Evolutionary conservation across 1,140 invertebrate genomes (phyloP), one percentile per base, ranked within the genome.

Genomic region (Platorchestia sp.): DNA sequence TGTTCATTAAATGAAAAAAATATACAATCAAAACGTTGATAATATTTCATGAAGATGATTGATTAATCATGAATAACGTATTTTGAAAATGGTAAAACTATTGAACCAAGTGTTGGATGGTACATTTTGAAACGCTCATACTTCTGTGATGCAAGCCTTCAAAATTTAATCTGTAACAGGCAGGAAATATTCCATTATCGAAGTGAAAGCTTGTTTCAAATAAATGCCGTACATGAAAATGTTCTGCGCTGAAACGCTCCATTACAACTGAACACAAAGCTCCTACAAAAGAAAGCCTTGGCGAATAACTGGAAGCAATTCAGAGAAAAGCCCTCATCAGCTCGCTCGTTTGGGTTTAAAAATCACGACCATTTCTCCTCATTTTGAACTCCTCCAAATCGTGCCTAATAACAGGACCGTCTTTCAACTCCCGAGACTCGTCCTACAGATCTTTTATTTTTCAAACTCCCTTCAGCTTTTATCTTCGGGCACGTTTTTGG

Each of bases 361-460:
- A 93, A 93, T 43, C 87, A 42, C 41, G 44, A 22, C 87, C 87
- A 90, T 90, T 44, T 93, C 91, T 93, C 91, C 91, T 90, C 87
- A 90, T 90, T 90, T 90, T 90, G 44, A 44, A 44, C 87, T 43
- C 87, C 45, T 47, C 91, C 91, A 93, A 93, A 93, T 93, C 43
- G 91, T 41, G 43, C 91, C 91, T 93, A 93, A 93, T 93, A 93
- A 93, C 91, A 93, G 36, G 43, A 44, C 91, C 91, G 91, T 93
- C 91, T 45, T 93, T 93, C 91, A 93, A 47, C 91, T 45, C 45
- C 91, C 45, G 43, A 93, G 91, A 45, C 45, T 93, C 91, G 40
- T 93, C 91, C 45, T 45, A 47, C 91, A 93, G 43, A 93, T 93
- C 91, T 45, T 93, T 93, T 93, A 93, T 45, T 93, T 93, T 93